A percentile compares a stretch with the other conserved stretches of the same genome.
Conservation (phyloP, 2,113 vertebrate species). For the Pituophis catenifer region DNA sequence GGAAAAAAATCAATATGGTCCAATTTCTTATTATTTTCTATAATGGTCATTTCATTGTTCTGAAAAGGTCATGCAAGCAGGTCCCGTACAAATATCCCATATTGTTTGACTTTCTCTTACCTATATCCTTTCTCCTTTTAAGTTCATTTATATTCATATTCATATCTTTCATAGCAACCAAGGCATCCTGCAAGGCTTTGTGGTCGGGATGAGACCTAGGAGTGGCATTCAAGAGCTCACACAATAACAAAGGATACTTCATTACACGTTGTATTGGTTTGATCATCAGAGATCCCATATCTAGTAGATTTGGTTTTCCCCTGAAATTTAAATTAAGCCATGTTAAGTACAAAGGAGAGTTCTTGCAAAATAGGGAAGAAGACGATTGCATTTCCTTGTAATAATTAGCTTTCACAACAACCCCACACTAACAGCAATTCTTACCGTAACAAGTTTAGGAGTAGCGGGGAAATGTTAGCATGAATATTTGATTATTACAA, state of each 20-base stretch:
- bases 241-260: conserved; percentile 91
- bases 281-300: conserved; percentile 95
- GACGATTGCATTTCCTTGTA: conserved; percentile 8
- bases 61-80: background rate
- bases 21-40: background rate
- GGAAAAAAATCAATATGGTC: background rate
- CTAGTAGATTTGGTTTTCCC: conserved; percentile 85
- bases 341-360: background rate
- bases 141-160: conserved; percentile 95
- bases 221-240: conserved; percentile 87
- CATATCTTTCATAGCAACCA: conserved; percentile 79
- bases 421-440: background rate
- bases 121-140: conserved; percentile 92
- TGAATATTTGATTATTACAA: background rate
- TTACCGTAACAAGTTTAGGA: background rate
- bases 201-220: conserved; percentile 87
- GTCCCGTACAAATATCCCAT: background rate
- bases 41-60: background rate
- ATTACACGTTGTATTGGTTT: conserved; percentile 95
- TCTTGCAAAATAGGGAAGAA: background rate
- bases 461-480: background rate
- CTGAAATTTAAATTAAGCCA: conserved; percentile 63
- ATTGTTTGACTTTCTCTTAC: conserved; percentile 63
- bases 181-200: conserved; percentile 76
- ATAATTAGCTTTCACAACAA: conserved; percentile 4